Base-by-base conservation (phyloP, 2,113 vertebrate genomes). In the Istiophorus platypterus region DNA sequence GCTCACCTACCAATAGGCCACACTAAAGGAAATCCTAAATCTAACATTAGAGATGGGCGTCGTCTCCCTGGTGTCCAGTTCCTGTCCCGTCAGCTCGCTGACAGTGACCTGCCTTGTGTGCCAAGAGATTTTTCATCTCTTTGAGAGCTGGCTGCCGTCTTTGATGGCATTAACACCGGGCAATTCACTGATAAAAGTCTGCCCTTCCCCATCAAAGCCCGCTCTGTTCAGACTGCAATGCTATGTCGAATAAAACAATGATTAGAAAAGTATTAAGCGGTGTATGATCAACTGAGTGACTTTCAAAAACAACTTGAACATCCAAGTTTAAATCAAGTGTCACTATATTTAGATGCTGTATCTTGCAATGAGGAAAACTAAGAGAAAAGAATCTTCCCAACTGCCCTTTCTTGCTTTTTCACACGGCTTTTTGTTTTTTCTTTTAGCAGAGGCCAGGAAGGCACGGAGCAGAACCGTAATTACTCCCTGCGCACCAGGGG, bases 391-490 rank as follows among this genome's bases (percentile, higher is more conserved):
- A 3, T 54, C 27, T 54, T 63, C 63, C 62, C 26, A 59, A 82
- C 63, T 66, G 57, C 70, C 76, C 64, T 72, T 14, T 84, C 56
- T 72, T 70, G 72, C 71, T 88, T 85, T 78, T 86, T n/a, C n/a
- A n/a, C 52, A 73, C 76, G 31, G 56, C 63, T 69, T 24, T 78
- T 76, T 78, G 63, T 45, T 79, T 85, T 68, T 71, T 63, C 39
- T 86, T 86, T 76, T 85, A 67, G 74, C 42, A 71, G 81, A 87
- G 89, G 89, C 87, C 90, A 89, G 83, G 80, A 81, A 91, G 87
- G 82, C 92, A 94, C 51, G 66, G 80, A 88, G 86, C 88, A 92
- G 91, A 92, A 90, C 86, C 87, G 85, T 93, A 93, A 94, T 95
- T 93, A 94, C 92, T 94, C 91, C 79, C 79, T 85, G 88, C 85